Conservation (phyloP, 1,140 invertebrate species). For the Sesamia nonagrioides region DNA sequence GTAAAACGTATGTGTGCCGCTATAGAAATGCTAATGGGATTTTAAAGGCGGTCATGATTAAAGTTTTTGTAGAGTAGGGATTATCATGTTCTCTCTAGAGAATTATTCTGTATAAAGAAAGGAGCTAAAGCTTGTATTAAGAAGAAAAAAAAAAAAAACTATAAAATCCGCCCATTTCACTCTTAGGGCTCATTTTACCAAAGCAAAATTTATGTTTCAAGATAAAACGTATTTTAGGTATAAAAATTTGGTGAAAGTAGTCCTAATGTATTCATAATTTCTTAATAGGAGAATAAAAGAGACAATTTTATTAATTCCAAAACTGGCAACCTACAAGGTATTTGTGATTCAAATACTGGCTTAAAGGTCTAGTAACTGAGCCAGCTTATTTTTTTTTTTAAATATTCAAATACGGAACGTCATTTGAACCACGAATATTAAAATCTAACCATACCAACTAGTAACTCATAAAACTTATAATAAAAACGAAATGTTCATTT, state of each 20-base stretch:
- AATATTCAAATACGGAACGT: slow-evolving; percentile 53
- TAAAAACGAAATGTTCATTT: slow-evolving; percentile 82
- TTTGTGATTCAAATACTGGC: slow-evolving; percentile 63
- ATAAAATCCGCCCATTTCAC: slow-evolving; percentile 3
- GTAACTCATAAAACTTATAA: slow-evolving; percentile 72
- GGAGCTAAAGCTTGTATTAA: not conserved
- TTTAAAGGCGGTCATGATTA: slow-evolving; percentile 18
- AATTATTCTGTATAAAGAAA: slow-evolving; percentile 1
- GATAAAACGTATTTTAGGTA: no score
- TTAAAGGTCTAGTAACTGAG: no score
- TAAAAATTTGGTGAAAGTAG: no score
- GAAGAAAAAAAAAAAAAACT: not conserved
- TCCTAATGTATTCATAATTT: not conserved
- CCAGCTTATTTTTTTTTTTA: no score
- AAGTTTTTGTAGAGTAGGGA: slow-evolving; percentile 1
- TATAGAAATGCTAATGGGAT: slow-evolving; percentile 20
- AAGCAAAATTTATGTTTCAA: no score
- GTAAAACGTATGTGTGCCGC: slow-evolving; percentile 17
- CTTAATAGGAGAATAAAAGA: not conserved
- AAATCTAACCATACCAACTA: slow-evolving; percentile 59
- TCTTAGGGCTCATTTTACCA: not conserved
- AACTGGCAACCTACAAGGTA: not conserved
- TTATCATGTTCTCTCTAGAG: slow-evolving; percentile 36
- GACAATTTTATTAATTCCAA: not conserved
- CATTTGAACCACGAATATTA: slow-evolving; percentile 49